Conservation (phyloP, 2,888 invertebrate genomes). For the Cremastinae sp. region DNA sequence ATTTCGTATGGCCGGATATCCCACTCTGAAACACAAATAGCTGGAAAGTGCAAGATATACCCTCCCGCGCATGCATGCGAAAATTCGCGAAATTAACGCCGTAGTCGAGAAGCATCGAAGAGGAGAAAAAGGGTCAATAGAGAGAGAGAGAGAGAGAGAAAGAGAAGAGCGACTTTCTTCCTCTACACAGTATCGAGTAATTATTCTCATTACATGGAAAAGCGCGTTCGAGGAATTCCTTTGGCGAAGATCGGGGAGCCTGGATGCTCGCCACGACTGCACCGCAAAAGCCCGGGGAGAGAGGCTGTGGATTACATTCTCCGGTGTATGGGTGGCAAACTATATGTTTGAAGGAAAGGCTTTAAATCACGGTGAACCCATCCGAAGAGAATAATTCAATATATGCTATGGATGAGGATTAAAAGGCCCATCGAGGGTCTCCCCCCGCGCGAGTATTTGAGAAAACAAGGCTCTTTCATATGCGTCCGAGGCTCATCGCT, state of each 20-base stretch:
- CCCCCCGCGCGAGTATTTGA: too few species aligned
- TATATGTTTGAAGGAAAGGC: constrained; percentile 14
- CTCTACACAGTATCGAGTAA: too few species aligned
- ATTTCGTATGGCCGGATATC: constrained; percentile 11
- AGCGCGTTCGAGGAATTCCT: constrained; percentile 50
- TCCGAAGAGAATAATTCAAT: constrained; percentile 37
- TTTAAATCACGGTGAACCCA: constrained; percentile 19
- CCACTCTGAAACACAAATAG: constrained; percentile 27
- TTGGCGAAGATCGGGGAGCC: constrained; percentile 13
- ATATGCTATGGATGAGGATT: constrained; percentile 1
- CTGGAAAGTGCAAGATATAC: constrained; percentile 12
- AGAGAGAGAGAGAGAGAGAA: too few species aligned
- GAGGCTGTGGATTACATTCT: too few species aligned
- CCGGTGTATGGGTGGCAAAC: not conserved
- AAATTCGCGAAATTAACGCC: too few species aligned
- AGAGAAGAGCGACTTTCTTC: too few species aligned
- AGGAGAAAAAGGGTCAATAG: too few species aligned
- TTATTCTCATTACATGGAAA: constrained; percentile 44
- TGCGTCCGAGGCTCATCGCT: too few species aligned
- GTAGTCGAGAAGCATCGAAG: too few species aligned
- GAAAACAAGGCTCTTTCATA: too few species aligned
- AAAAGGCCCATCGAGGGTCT: too few species aligned
- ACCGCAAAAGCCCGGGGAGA: constrained; percentile 8
- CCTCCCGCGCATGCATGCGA: constrained; percentile 3
- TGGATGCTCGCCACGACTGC: constrained; percentile 21